These are phyloP conservation scores for Ahaetulla prasina DNA, from an alignment of 2,113 vertebrate species.

Conservation along the genomic window DNA sequence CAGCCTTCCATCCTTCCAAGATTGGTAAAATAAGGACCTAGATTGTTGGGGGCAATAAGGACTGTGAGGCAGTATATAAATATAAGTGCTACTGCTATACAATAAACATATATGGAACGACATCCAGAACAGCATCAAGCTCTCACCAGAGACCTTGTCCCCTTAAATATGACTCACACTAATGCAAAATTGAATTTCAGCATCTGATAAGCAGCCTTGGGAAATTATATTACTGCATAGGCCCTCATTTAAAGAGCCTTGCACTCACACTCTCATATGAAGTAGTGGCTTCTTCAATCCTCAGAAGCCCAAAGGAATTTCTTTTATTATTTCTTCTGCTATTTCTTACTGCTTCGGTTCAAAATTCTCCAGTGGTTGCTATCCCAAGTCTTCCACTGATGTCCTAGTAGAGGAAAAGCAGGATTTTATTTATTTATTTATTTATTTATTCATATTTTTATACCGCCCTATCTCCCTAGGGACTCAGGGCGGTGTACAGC, in stretches of 20 bases:
- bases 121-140: background rate
- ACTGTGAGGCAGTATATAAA: too few species aligned
- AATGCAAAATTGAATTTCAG: background rate
- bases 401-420: background rate
- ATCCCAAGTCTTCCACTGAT: background rate
- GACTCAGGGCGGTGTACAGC: too few species aligned
- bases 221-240: too few species aligned
- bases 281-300: background rate
- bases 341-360: background rate
- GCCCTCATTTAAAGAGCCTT: background rate
- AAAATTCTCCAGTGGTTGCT: background rate
- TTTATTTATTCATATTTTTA: too few species aligned
- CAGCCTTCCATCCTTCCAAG: too few species aligned
- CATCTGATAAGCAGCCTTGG: background rate
- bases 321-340: background rate
- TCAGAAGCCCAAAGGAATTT: background rate
- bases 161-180: background rate
- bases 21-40: too few species aligned
- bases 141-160: background rate
- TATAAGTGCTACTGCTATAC: too few species aligned
- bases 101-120: background rate
- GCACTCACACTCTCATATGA: background rate
- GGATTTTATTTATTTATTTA: too few species aligned
- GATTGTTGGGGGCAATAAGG: too few species aligned
- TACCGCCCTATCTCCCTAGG: too few species aligned